A percentile compares a stretch with the other conserved stretches of the same genome.
Conservation (phyloP, 2,888 invertebrate species). For the Trimorus sp. region DNA sequence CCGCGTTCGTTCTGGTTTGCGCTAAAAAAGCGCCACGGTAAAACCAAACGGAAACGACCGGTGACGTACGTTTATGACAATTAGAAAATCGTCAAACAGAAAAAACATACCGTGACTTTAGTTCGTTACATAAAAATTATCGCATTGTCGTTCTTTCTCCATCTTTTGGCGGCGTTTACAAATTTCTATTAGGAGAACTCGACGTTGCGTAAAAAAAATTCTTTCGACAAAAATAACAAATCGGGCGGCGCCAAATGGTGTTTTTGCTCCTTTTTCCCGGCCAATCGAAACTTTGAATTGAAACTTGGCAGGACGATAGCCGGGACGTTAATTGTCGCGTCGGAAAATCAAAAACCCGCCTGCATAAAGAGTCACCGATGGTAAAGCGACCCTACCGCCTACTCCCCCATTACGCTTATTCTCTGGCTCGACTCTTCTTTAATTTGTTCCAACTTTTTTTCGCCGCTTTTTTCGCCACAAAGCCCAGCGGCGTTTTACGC, state of each 20-base stretch:
- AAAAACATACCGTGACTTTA: constrained; percentile 54
- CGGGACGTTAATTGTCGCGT: constrained; percentile 33
- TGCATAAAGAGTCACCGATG: constrained; percentile 37
- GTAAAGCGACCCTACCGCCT: constrained; percentile 50
- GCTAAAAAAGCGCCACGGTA: constrained; percentile 51
- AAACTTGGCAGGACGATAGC: constrained; percentile 37
- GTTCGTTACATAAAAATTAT: constrained; percentile 44
- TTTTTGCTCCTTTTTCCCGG: background rate
- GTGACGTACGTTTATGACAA: constrained; percentile 59
- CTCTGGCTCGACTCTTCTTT: constrained; percentile 49
- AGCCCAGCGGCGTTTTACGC: constrained; percentile 61
- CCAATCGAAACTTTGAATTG: constrained; percentile 46
- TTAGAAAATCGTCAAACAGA: constrained; percentile 57
- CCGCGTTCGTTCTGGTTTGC: constrained; percentile 57
- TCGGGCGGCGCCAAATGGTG: background rate
- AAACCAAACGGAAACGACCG: constrained; percentile 54
- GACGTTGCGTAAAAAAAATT: no score
- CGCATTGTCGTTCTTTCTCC: constrained; percentile 20
- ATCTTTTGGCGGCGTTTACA: no score
- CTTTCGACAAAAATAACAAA: no score
- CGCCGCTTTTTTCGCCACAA: constrained; percentile 57
- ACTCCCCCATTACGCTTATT: constrained; percentile 21
- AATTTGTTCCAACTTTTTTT: constrained; percentile 59
- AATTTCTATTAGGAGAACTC: no score
- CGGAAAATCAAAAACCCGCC: constrained; percentile 56